Base-by-base conservation (phyloP, 2,113 vertebrate genomes). In the Phyllopteryx taeniolatus region DNA sequence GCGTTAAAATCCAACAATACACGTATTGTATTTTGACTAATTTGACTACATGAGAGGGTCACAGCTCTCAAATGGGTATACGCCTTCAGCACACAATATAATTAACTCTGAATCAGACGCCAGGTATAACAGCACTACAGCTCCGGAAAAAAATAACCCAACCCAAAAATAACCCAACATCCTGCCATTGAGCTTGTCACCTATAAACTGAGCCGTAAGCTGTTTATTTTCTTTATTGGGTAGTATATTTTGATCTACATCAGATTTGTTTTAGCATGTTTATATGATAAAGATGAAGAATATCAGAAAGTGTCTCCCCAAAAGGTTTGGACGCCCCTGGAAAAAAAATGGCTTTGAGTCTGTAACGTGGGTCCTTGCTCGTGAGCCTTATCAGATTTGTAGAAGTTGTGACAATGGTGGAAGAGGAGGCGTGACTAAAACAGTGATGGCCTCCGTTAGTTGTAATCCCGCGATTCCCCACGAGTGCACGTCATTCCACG, bases 401-500 rank as follows among this genome's bases (percentile, higher is more conserved):
- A 35, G 56, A 64, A 74, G 54, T 57, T 63, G 44, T 59, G 64
- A 73, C 53, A 68, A 56, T 65, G 64, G 42, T 33, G 65, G 67
- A 74, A 60, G 42, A 42, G 65, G 67, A 56, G 75, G 71, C 51
- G 64, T 61, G 70, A 73, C 74, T 72, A 61, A 72, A 76, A 33
- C 15, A n/a, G 10, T 4, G 65, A 80, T 68, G 60, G 68, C 57
- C 51, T 73, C 71, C 65, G 75, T 71, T 73, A 49, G 71, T 81
- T 82, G 73, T 87, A 86, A 85, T 86, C 83, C 81, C 43, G 75
- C 19, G 71, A 83, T 82, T 81, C 80, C 74, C 49, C 49, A 2
- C 31, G 51, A 78, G 61, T 42, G 78, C 54, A 42, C 44, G 19
- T 46, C 71, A 82, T 79, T 76, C 74, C 75, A 60, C 59, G 1